A percentile compares a stretch with the other conserved stretches of the same genome.
These are phyloP conservation scores for Hoplostethus atlanticus DNA, from an alignment of 2,797 vertebrate species.

Conservation along the genomic window DNA sequence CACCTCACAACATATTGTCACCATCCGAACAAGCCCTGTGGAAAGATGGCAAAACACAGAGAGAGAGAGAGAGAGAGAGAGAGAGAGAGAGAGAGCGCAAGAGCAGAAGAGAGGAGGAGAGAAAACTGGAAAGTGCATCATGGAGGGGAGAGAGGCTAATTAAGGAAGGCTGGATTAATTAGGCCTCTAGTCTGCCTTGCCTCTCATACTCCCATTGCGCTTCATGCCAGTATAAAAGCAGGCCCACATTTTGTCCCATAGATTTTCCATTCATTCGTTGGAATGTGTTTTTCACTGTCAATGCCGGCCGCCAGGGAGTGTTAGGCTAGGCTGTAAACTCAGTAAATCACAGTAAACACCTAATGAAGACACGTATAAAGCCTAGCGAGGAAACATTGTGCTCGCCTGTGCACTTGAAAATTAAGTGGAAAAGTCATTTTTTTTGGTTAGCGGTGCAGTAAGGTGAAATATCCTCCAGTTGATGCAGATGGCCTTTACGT, in stretches of 20 bases:
- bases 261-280: constrained; percentile 61
- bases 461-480: neutral
- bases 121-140: constrained; percentile 67
- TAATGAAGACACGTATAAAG: constrained; percentile 7
- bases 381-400: neutral
- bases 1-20: constrained; percentile 80
- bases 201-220: constrained; percentile 75
- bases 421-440: neutral
- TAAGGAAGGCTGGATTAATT: constrained; percentile 83
- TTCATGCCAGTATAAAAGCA: constrained; percentile 66
- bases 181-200: constrained; percentile 76
- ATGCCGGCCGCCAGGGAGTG: constrained; percentile 27
- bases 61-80: neutral
- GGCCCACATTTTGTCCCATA: constrained; percentile 64
- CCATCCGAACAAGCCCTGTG: constrained; percentile 52
- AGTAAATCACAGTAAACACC: constrained; percentile 42
- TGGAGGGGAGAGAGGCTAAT: constrained; percentile 79
- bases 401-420: constrained; percentile 1
- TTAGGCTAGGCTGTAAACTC: constrained; percentile 31
- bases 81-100: constrained; percentile 14
- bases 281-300: constrained; percentile 58
- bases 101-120: constrained; percentile 27
- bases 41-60: constrained; percentile 64
- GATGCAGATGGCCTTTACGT: neutral
- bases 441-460: constrained; percentile 15